Conservation (phyloP, 2,888 invertebrate species). For the Podotricha telesiphe region DNA sequence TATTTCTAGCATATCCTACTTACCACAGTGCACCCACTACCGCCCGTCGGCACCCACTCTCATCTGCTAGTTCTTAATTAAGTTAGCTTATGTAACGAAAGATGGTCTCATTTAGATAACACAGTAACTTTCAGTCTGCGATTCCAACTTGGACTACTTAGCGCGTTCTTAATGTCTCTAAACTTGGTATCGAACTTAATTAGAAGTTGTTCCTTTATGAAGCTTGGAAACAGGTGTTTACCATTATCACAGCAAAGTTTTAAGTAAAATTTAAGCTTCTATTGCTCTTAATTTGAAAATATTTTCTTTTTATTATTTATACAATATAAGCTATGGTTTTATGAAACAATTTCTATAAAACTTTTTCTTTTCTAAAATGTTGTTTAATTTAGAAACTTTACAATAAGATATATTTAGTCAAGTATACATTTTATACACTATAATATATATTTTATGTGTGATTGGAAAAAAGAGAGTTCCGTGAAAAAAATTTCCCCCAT, state of each 20-base stretch:
- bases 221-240: slow-evolving; percentile 48
- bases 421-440: too few relatives aligned
- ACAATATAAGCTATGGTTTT: too few relatives aligned
- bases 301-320: slow-evolving; percentile 21
- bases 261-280: slow-evolving; percentile 47
- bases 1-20: slow-evolving; percentile 48
- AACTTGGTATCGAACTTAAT: slow-evolving; percentile 57
- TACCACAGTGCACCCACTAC: slow-evolving; percentile 59
- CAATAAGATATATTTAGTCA: too few relatives aligned
- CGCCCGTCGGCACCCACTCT: slow-evolving; percentile 79
- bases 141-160: slow-evolving; percentile 73
- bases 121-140: slow-evolving; percentile 78
- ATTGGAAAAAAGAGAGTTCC: too few relatives aligned
- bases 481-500: too few relatives aligned
- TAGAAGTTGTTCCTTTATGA: slow-evolving; percentile 65
- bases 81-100: slow-evolving; percentile 85
- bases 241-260: slow-evolving; percentile 49
- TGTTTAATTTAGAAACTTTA: too few relatives aligned
- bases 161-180: slow-evolving; percentile 56
- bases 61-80: slow-evolving; percentile 84
- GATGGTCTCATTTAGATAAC: slow-evolving; percentile 85
- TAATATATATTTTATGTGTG: too few relatives aligned
- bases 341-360: too few relatives aligned
- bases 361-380: too few relatives aligned
- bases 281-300: slow-evolving; percentile 22